These are phyloP conservation scores for Pelochelys cantorii DNA, from an alignment of 2,797 vertebrate genomes.

Conservation along the genomic window DNA sequence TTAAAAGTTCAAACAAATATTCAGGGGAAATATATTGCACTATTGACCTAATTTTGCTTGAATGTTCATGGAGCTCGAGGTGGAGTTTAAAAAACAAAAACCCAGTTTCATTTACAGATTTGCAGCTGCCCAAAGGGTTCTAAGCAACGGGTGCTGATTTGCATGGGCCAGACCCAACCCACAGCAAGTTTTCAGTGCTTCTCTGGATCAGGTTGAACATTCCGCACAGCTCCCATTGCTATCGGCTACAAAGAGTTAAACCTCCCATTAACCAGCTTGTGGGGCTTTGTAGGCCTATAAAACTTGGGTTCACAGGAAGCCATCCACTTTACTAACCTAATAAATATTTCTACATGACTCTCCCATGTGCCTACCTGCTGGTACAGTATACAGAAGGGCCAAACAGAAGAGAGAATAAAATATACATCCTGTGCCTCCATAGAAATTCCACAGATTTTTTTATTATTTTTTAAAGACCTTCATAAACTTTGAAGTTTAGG, in stretches of 20 bases:
- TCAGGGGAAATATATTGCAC: background rate
- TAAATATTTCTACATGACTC: conserved; percentile 3
- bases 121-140: background rate
- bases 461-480: background rate
- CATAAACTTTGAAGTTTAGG: background rate
- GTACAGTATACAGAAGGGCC: background rate
- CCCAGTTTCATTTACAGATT: background rate
- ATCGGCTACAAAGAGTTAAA: background rate
- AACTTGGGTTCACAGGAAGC: background rate
- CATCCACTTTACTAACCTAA: conserved; percentile 8
- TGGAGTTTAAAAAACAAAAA: background rate
- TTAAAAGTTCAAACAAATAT: background rate
- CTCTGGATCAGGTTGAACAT: background rate
- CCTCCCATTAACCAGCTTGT: background rate
- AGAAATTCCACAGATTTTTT: background rate
- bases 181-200: background rate
- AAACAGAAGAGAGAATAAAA: background rate
- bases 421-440: background rate
- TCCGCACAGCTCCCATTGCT: background rate
- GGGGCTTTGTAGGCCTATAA: conserved; percentile 28
- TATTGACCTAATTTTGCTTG: conserved; percentile 17
- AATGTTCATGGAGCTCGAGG: conserved; percentile 7
- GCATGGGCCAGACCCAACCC: background rate
- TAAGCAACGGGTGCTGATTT: background rate
- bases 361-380: background rate